phyloP scores from a whole-genome alignment of 2,888 invertebrate genomes.

The Callyntrura sp. region DNA sequence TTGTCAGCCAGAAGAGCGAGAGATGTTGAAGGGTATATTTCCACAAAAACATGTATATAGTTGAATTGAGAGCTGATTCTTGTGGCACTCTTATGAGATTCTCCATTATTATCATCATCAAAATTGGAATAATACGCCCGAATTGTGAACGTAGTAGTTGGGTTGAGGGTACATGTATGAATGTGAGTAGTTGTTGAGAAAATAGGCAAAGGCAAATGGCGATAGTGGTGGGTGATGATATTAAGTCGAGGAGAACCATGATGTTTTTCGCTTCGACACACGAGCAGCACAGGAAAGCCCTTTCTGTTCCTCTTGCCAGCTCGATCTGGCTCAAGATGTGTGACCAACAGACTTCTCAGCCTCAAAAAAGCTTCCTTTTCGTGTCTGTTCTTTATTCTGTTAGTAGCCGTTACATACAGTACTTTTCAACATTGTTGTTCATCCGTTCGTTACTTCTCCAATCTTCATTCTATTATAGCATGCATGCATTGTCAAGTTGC shows the following conservation, averaged over 20 bases:
- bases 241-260: slow-evolving; percentile 37
- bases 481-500: not conserved
- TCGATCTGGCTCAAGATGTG: slow-evolving; percentile 66
- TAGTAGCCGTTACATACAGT: too few species aligned
- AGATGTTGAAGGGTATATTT: slow-evolving; percentile 35
- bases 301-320: slow-evolving; percentile 64
- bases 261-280: slow-evolving; percentile 61
- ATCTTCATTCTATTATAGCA: slow-evolving; percentile 38
- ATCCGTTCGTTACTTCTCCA: not conserved
- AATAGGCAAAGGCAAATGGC: not conserved
- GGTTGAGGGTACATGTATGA: too few species aligned
- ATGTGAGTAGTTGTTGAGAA: too few species aligned
- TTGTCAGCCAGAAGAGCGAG: slow-evolving; percentile 17
- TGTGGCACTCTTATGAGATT: too few species aligned
- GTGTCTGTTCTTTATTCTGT: not conserved
- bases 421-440: not conserved
- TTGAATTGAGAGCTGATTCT: not conserved
- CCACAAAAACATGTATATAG: not conserved
- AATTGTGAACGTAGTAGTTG: not conserved
- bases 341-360: slow-evolving; percentile 50
- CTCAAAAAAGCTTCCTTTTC: slow-evolving; percentile 40
- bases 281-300: slow-evolving; percentile 66
- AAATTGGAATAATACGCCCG: too few species aligned
- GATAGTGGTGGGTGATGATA: not conserved
- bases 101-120: too few species aligned